Evolutionary conservation across 1,140 invertebrate species (phyloP), one percentile per base, ranked within the genome.

Genomic region (Oryctes rhinoceros): DNA sequence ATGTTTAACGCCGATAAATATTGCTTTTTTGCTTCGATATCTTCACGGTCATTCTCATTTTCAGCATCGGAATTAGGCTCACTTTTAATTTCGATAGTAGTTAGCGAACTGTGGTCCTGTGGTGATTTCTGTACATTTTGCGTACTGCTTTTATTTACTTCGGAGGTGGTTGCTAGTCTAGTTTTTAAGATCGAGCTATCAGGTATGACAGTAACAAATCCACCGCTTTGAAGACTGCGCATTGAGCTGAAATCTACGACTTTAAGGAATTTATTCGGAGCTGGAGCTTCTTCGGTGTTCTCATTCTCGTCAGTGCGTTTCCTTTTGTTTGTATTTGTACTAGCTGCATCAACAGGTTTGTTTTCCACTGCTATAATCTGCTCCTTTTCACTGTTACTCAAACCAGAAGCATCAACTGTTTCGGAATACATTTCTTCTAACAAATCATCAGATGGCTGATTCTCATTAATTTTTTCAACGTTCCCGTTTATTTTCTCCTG

Each of bases 11-110:
- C 85, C 0, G 85, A 86, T 18, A 86, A 71, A 77, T 86, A 86
- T 53, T 86, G 82, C 76, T 82, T 81, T 78, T 86, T 85, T 3
- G 80, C 83, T 76, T 85, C 86, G 79, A 85, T 81, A 65, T 86
- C 82, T 75, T 84, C 80, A 24, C 24, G 65, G 4, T 71, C 65
- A 47, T 10, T 67, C 18, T 80, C 85, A 0, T 3, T 67, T 18
- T 80, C 85, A 0, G 86, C 86, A 48, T 88, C 86, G 35, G 82
- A 82, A 35, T 83, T 83, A 10, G 86, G 84, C 81, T 89, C 88
- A 37, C 82, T 88, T 84, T 89, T 89, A 20, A 88, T 88, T 71
- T 87, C 85, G 62, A 83, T 48, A 37, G 76, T 15, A 35, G 39
- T 20, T 4, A 37, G 53, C 24, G 15, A 44, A n/a, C 7, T 71